Evolutionary conservation across 2,113 vertebrate genomes (phyloP).

Genomic region (Eulemur macaco): DNA sequence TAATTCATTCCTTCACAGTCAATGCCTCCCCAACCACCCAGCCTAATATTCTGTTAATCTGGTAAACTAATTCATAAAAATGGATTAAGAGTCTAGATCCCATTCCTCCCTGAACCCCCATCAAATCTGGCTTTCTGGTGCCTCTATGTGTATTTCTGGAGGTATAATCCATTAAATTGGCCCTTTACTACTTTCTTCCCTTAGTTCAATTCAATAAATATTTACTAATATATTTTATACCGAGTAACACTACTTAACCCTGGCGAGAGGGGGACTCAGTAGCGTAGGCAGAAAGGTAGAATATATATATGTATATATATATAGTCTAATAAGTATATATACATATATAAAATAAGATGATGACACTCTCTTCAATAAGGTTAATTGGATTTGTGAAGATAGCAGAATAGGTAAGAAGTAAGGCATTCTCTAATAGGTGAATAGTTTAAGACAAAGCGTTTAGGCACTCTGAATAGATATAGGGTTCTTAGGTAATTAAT

Average conservation of each 20-base stretch:
- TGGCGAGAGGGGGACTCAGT: rapidly evolving
- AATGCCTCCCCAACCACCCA: neutral
- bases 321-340: no score
- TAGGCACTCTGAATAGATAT: neutral
- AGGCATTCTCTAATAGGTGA: neutral
- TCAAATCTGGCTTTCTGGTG: neutral
- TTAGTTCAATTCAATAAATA: neutral
- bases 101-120: neutral
- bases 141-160: neutral
- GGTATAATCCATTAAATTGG: neutral
- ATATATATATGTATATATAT: neutral
- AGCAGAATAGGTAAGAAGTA: neutral
- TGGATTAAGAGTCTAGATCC: neutral
- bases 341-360: no score
- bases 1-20: neutral
- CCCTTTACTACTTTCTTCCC: neutral
- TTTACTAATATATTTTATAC: neutral
- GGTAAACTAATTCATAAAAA: neutral
- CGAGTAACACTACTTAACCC: neutral
- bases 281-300: neutral
- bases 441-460: neutral
- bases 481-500: neutral
- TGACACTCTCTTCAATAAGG: neutral
- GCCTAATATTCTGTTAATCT: neutral
- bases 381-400: neutral